Percentiles rank a stretch among this genome's conserved stretches.
Evolutionary conservation across 2,113 vertebrate species (phyloP).

Genomic region (Myiozetetes cayanensis): DNA sequence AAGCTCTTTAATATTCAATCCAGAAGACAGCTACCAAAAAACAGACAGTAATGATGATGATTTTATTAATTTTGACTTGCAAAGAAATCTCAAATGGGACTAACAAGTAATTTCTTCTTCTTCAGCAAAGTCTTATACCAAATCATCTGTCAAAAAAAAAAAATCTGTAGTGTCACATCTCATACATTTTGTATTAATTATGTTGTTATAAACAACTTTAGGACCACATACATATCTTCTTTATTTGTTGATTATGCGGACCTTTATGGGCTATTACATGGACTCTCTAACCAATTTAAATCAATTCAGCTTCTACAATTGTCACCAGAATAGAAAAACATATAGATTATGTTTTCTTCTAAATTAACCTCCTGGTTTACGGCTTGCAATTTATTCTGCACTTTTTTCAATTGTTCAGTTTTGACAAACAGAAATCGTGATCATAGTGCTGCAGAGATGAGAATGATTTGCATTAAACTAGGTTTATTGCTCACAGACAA

Average conservation of each 20-base stretch:
- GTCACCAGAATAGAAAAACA: background rate
- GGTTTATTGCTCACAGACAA: background rate
- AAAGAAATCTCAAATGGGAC: constrained; percentile 6
- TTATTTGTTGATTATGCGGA: background rate
- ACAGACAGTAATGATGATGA: constrained; percentile 34
- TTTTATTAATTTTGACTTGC: constrained; percentile 56
- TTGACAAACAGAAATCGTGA: background rate
- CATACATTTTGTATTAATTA: background rate
- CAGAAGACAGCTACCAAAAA: constrained; percentile 13
- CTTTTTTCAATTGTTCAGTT: background rate
- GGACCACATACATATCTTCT: background rate
- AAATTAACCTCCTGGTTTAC: background rate
- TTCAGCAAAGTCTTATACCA: background rate
- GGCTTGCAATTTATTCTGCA: background rate
- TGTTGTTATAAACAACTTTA: background rate
- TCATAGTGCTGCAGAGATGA: background rate
- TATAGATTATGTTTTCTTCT: background rate
- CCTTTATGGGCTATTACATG: background rate
- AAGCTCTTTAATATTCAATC: constrained; percentile 26
- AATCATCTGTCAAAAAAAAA: background rate
- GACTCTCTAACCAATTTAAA: background rate
- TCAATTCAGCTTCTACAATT: background rate
- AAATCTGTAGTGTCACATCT: background rate
- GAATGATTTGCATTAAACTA: background rate
- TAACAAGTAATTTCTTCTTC: background rate